phyloP scores from a whole-genome alignment of 2,888 invertebrate genomes.

The Epirrhoe alternata region DNA sequence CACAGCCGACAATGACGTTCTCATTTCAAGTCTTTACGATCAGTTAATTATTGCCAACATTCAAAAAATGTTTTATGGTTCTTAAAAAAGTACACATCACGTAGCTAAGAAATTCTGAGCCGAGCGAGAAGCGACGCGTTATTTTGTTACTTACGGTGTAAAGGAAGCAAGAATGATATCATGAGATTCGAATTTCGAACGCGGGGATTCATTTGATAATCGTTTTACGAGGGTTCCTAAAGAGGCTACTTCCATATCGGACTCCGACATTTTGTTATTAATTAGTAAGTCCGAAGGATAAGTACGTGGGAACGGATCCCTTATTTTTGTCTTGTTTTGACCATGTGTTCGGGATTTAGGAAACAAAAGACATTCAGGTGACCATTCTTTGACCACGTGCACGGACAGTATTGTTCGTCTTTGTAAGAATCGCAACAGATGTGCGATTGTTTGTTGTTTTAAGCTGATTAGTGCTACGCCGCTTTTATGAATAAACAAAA shows the following conservation, averaged over 20 bases:
- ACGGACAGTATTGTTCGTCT: constrained; percentile 61
- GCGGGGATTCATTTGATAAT: constrained; percentile 78
- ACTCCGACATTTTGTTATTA: constrained; percentile 74
- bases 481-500: constrained; percentile 54
- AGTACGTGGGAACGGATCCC: constrained; percentile 78
- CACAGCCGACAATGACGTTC: constrained; percentile 20
- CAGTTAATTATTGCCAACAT: constrained; percentile 45
- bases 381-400: constrained; percentile 64
- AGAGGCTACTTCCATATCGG: constrained; percentile 77
- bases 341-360: constrained; percentile 70
- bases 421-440: constrained; percentile 67
- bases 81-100: constrained; percentile 8
- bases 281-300: constrained; percentile 72
- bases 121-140: constrained; percentile 62
- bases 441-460: constrained; percentile 60
- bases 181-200: constrained; percentile 64
- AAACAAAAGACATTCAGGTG: constrained; percentile 75
- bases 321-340: constrained; percentile 58
- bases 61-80: constrained; percentile 14
- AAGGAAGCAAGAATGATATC: constrained; percentile 68
- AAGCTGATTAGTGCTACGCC: constrained; percentile 48
- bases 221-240: constrained; percentile 80
- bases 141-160: constrained; percentile 70
- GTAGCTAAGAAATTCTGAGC: constrained; percentile 23
- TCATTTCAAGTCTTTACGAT: constrained; percentile 28